phyloP scores from a whole-genome alignment of 37 sponge, comb jelly and placozoan species.

The Cliona cf. orientalis region DNA sequence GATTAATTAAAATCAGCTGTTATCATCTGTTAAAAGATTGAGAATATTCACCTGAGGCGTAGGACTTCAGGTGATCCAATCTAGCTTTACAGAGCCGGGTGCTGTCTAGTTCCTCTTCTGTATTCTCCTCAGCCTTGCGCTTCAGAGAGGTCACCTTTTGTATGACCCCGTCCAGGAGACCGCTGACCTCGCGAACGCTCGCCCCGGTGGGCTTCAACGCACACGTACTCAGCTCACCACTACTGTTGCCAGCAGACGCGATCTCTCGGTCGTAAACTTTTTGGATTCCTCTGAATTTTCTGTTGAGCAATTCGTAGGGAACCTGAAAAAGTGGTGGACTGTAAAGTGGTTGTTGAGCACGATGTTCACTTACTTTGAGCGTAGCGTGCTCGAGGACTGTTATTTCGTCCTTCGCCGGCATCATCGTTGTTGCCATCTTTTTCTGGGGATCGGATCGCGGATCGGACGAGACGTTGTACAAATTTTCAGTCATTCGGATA shows the following conservation, averaged over 20 bases:
- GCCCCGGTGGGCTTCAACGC: not conserved
- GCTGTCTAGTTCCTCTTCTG: conserved; percentile 64
- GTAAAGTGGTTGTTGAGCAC: not conserved
- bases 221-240: conserved; percentile 37
- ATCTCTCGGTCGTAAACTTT: conserved; percentile 89
- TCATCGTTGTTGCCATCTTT: not conserved
- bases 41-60: conserved; percentile 52
- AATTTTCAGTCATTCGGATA: too few relatives aligned
- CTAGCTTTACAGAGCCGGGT: conserved; percentile 43
- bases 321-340: conserved; percentile 52
- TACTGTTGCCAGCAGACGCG: conserved; percentile 33
- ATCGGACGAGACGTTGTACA: too few relatives aligned
- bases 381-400: conserved; percentile 82
- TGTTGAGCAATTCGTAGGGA: conserved; percentile 97
- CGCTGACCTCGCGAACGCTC: conserved; percentile 38
- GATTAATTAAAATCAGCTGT: not conserved
- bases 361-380: conserved; percentile 58
- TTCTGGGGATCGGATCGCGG: too few relatives aligned
- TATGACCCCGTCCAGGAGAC: conserved; percentile 39
- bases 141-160: conserved; percentile 62
- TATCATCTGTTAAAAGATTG: not conserved
- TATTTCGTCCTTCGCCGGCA: conserved; percentile 61
- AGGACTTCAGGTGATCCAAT: conserved; percentile 67
- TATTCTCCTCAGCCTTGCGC: conserved; percentile 69
- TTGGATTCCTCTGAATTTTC: conserved; percentile 90